These are phyloP conservation scores for Luperina testacea DNA, from an alignment of 2,888 invertebrate genomes.

Conservation along the genomic window DNA sequence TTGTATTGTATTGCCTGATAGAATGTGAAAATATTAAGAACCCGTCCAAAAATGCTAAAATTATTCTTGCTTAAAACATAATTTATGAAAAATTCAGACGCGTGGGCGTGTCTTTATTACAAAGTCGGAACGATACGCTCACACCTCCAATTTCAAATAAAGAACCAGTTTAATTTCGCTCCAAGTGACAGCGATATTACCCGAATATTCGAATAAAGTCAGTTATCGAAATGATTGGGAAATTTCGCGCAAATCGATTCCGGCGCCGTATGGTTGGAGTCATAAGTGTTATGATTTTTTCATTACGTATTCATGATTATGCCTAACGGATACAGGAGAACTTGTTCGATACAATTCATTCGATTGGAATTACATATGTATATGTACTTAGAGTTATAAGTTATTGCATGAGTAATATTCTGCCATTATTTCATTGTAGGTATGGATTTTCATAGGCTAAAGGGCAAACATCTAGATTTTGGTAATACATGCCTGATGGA, in stretches of 20 bases:
- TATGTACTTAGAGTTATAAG: neutral
- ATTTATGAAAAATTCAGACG: slow-evolving; percentile 20
- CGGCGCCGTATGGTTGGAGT: slow-evolving; percentile 17
- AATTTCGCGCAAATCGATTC: slow-evolving; percentile 46
- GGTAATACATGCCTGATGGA: neutral
- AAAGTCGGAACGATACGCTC: slow-evolving; percentile 33
- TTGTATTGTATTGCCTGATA: too few relatives aligned
- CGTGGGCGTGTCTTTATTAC: slow-evolving; percentile 18
- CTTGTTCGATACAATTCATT: slow-evolving; percentile 34
- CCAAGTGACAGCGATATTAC: slow-evolving; percentile 27
- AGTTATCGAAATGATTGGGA: slow-evolving; percentile 44
- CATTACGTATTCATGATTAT: slow-evolving; percentile 45
- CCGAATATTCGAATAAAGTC: slow-evolving; percentile 46
- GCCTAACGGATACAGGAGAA: slow-evolving; percentile 17
- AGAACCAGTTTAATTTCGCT: slow-evolving; percentile 34
- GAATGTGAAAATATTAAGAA: slow-evolving; percentile 9
- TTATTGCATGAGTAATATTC: neutral
- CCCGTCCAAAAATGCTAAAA: slow-evolving; percentile 1
- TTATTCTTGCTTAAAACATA: slow-evolving; percentile 9
- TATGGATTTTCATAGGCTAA: neutral
- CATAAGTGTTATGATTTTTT: slow-evolving; percentile 48
- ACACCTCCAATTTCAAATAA: slow-evolving; percentile 49
- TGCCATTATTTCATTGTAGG: neutral
- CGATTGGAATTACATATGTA: neutral
- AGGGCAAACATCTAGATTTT: neutral